phyloP scores from a whole-genome alignment of 1,140 invertebrate genomes.

The Forficula auricularia region DNA sequence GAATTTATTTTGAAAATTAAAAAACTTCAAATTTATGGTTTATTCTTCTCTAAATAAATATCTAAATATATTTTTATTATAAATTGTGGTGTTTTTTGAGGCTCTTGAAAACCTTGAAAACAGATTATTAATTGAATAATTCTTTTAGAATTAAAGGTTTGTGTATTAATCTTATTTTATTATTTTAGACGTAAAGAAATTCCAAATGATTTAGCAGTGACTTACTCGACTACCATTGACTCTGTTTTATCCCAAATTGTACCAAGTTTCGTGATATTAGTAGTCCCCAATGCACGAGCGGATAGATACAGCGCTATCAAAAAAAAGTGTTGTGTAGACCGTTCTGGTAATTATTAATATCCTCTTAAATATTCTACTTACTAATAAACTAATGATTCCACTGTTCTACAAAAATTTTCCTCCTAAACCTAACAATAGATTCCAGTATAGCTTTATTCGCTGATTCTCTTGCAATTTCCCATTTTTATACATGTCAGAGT shows the following conservation, averaged over 20 bases:
- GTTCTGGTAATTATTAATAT: conserved; percentile 22
- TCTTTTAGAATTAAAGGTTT: conserved; percentile 1
- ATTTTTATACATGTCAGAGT: too few relatives aligned
- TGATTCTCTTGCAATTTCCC: too few relatives aligned
- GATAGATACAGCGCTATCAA: conserved; percentile 72
- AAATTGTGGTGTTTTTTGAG: too few relatives aligned
- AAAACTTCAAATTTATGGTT: too few relatives aligned
- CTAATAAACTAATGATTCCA: neutral
- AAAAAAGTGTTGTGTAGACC: conserved; percentile 60
- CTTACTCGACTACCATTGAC: conserved; percentile 33
- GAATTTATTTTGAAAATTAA: too few relatives aligned
- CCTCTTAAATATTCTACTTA: neutral
- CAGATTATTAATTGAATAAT: neutral
- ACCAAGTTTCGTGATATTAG: conserved; percentile 42
- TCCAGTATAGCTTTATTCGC: too few relatives aligned
- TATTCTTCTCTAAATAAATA: too few relatives aligned
- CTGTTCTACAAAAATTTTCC: too few relatives aligned
- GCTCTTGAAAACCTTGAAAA: too few relatives aligned
- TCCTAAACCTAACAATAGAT: too few relatives aligned
- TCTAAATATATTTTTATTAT: neutral
- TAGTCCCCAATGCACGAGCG: conserved; percentile 45
- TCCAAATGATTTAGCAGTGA: conserved; percentile 16
- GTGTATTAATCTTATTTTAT: neutral
- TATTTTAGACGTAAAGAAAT: conserved; percentile 3
- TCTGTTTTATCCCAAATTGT: conserved; percentile 29